Evolutionary conservation across 2,888 invertebrate genomes (phyloP).

Genomic region (Machimus rusticus): DNA sequence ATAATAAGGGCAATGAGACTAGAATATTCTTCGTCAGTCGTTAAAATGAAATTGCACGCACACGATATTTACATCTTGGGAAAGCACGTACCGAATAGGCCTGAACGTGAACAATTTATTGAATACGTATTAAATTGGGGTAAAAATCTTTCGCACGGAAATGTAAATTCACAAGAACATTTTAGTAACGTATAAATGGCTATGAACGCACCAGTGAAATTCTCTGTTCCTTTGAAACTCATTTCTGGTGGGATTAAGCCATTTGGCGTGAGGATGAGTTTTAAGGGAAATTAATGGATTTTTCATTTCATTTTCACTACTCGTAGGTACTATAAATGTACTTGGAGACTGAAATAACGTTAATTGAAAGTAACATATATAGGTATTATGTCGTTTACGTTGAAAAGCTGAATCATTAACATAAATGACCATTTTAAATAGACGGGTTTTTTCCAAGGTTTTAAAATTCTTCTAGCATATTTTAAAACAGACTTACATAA

Average conservation of each 20-base stretch:
- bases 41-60: constrained; percentile 40
- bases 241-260: not conserved
- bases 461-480: no score
- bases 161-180: not conserved
- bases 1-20: constrained; percentile 33
- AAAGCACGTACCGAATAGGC: constrained; percentile 31
- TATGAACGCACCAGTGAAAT: not conserved
- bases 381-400: not conserved
- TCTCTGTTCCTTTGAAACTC: not conserved
- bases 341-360: not conserved
- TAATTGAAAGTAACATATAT: not conserved
- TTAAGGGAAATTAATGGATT: not conserved
- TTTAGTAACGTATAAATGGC: not conserved
- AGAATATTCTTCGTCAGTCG: constrained; percentile 22
- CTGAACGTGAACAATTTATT: constrained; percentile 38
- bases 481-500: no score
- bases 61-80: constrained; percentile 20
- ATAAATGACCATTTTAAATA: not conserved
- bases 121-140: constrained; percentile 32
- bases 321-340: not conserved
- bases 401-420: not conserved
- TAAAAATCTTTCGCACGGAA: constrained; percentile 7
- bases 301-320: not conserved
- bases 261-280: not conserved
- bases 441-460: not conserved